Conservation (phyloP, 2,797 vertebrate species). For the Dicrostonyx torquatus region DNA sequence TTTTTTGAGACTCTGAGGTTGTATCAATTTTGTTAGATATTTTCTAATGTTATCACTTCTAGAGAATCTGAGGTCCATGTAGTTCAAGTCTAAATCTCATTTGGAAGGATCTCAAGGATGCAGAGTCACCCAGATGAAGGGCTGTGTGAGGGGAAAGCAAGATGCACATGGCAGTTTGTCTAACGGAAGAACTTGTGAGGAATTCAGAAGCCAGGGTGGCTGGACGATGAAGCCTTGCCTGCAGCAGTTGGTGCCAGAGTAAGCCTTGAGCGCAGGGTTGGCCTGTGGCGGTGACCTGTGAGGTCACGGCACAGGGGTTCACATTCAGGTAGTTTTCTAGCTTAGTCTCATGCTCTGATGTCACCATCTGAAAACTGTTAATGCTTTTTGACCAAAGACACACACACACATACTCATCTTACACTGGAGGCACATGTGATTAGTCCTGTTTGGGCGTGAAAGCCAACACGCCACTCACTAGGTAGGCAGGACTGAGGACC, state of each 20-base stretch:
- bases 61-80: not conserved
- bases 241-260: not conserved
- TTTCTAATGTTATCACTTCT: not conserved
- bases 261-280: not conserved
- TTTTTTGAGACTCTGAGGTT: conserved; percentile 32
- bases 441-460: not conserved
- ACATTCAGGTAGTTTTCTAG: not conserved
- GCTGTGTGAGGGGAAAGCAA: not conserved
- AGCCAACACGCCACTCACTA: not conserved
- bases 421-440: not conserved
- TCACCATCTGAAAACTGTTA: not conserved
- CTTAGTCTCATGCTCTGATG: not conserved
- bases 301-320: not conserved
- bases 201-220: not conserved
- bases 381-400: not conserved
- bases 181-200: not conserved
- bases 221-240: not conserved
- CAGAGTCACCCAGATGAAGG: not conserved
- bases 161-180: not conserved
- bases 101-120: not conserved
- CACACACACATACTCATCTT: not conserved
- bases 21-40: not conserved
- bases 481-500: not conserved
- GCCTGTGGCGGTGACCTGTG: fast-evolving
- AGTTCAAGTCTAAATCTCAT: not conserved